Evolutionary conservation across 37 sponge, comb jelly and placozoan species (phyloP).

Genomic region (Amphimedon queenslandica): DNA sequence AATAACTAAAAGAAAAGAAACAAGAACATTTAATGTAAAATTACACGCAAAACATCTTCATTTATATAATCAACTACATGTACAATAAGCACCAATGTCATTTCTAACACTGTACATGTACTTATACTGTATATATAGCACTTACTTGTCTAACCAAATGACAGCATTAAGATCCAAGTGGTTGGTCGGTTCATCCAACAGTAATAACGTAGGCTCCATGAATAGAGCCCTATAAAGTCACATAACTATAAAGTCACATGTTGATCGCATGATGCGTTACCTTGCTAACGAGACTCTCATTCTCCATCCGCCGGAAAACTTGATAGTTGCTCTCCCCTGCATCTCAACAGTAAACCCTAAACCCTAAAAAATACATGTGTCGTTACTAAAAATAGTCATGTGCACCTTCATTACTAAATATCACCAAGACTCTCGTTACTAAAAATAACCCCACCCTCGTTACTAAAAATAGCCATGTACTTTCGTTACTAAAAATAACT

Average conservation of each 20-base stretch:
- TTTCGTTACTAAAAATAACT: too few relatives aligned
- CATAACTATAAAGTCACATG: background rate
- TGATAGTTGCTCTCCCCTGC: slow-evolving; percentile 87
- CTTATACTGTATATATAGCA: background rate
- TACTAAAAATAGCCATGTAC: background rate
- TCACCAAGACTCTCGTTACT: background rate
- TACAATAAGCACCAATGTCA: background rate
- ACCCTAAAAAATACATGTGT: slow-evolving; percentile 54
- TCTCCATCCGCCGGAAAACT: slow-evolving; percentile 98
- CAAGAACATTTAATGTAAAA: background rate
- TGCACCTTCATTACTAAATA: background rate
- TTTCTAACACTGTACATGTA: too few relatives aligned
- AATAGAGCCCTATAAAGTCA: slow-evolving; percentile 84
- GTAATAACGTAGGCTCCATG: slow-evolving; percentile 94
- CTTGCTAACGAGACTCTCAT: slow-evolving; percentile 99
- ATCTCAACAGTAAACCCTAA: slow-evolving; percentile 94
- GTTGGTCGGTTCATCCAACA: slow-evolving; percentile 99
- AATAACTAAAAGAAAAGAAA: slow-evolving; percentile 56
- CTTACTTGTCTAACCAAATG: slow-evolving; percentile 95
- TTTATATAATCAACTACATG: background rate
- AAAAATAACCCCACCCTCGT: background rate
- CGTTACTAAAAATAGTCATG: background rate
- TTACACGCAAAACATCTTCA: slow-evolving; percentile 1
- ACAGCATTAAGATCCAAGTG: slow-evolving; percentile 99
- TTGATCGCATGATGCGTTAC: slow-evolving; percentile 20